Evolutionary conservation across 2,113 vertebrate species (phyloP).

Genomic region (Neolamprologus variostigma): DNA sequence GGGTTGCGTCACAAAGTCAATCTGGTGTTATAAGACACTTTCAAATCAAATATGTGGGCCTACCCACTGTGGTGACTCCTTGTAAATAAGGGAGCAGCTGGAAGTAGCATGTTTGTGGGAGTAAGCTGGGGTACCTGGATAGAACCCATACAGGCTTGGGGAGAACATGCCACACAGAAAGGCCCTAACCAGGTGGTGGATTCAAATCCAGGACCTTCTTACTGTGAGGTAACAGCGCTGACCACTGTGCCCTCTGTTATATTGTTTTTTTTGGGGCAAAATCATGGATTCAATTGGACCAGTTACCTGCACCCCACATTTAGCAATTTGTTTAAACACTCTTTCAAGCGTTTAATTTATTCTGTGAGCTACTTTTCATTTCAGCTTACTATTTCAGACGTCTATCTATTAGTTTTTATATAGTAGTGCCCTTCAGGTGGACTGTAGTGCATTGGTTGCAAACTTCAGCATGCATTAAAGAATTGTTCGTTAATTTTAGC

Average conservation of each 20-base stretch:
- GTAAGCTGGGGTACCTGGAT: background rate
- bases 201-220: background rate
- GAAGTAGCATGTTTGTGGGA: background rate
- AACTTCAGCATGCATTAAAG: background rate
- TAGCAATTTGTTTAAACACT: background rate
- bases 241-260: background rate
- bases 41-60: background rate
- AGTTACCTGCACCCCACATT: rapidly evolving
- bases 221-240: background rate
- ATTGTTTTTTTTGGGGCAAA: rapidly evolving
- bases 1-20: background rate
- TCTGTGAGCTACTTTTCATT: background rate
- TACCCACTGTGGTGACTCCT: background rate
- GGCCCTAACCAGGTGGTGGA: background rate
- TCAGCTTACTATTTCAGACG: background rate
- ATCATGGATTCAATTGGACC: background rate
- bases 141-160: background rate
- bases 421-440: background rate
- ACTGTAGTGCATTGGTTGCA: background rate
- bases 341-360: background rate
- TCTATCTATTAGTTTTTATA: background rate
- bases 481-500: background rate
- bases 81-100: background rate
- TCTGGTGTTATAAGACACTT: background rate
- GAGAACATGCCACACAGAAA: background rate